These are phyloP conservation scores for Todiramphus saurophagus DNA, from an alignment of 2,113 vertebrate genomes.

Conservation along the genomic window DNA sequence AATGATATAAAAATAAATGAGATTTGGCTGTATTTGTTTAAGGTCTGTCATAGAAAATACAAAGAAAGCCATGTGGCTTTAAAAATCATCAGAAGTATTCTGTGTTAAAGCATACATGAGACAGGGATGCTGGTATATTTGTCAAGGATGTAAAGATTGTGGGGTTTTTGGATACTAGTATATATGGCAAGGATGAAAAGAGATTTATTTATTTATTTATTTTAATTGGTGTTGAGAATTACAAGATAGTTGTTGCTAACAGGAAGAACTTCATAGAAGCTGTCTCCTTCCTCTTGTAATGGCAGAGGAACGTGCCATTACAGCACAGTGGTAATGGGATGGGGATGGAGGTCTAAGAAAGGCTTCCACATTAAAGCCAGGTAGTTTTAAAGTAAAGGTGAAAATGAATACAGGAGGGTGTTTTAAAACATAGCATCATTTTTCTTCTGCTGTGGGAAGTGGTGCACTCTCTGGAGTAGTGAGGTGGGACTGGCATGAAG, in stretches of 20 bases:
- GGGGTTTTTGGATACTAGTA: neutral
- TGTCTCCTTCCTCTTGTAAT: neutral
- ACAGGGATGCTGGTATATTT: neutral
- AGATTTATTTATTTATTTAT: neutral
- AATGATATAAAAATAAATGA: neutral
- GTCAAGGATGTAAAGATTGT: neutral
- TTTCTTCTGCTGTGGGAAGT: neutral
- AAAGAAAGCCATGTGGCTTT: neutral
- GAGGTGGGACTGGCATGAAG: neutral
- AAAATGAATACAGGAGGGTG: neutral
- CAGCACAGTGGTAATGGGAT: rapidly evolving
- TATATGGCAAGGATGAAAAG: neutral
- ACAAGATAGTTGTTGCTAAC: neutral
- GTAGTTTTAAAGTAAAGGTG: neutral
- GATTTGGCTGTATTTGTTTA: neutral
- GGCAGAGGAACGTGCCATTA: neutral
- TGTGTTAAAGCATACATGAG: neutral
- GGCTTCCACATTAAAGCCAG: neutral
- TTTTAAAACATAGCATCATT: neutral
- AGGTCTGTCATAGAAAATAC: neutral
- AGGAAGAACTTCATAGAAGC: neutral
- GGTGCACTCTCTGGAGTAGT: neutral
- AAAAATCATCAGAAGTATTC: neutral
- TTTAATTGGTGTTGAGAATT: neutral
- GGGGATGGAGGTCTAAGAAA: neutral